Conservation (phyloP, 1,140 invertebrate genomes). For the Bemisia tabaci region DNA sequence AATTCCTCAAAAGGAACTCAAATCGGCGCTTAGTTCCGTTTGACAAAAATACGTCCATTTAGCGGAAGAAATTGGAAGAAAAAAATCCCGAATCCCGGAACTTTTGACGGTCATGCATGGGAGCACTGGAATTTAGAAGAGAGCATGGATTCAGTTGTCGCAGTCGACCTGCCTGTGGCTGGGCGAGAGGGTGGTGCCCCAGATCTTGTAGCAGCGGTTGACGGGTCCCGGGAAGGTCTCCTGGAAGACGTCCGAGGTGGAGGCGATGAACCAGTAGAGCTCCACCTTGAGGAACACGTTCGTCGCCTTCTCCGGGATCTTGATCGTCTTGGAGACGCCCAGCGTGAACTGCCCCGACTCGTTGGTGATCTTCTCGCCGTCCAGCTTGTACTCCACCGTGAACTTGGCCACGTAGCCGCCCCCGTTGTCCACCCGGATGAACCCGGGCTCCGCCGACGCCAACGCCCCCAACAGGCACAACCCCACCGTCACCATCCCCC, state of each 20-base stretch:
- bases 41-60: too few species aligned
- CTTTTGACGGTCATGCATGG: too few species aligned
- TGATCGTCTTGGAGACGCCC: constrained; percentile 3
- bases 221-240: neutral
- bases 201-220: constrained; percentile 6
- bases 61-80: too few species aligned
- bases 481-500: too few species aligned
- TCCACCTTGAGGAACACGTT: constrained; percentile 2
- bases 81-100: too few species aligned
- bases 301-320: constrained; percentile 2
- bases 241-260: neutral
- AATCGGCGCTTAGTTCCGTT: too few species aligned
- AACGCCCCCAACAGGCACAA: neutral
- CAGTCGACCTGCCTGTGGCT: neutral
- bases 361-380: neutral
- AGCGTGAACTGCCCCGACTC: constrained; percentile 3
- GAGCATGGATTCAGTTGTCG: too few species aligned
- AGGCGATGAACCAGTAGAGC: constrained; percentile 1
- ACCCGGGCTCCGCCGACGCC: neutral
- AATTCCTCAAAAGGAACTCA: too few species aligned
- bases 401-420: constrained; percentile 6
- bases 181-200: constrained; percentile 7
- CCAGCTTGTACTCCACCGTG: neutral
- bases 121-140: too few species aligned
- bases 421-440: neutral